A percentile compares a stretch with the other conserved stretches of the same genome.
phyloP scores from a whole-genome alignment of 1,140 invertebrate species.

The Zaprionus africanus region DNA sequence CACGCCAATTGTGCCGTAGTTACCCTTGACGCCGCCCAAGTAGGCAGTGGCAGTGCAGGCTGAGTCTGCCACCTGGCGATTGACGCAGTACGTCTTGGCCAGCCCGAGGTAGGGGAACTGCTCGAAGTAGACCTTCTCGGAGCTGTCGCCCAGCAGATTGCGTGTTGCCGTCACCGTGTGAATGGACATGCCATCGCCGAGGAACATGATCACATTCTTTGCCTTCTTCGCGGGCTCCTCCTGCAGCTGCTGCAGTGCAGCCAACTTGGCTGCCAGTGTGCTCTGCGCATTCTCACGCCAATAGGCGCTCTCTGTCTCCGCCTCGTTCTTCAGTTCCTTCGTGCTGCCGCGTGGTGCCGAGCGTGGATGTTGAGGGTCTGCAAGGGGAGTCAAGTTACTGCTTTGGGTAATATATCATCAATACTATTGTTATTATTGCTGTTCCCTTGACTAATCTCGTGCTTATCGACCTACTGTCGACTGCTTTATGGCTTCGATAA shows the following conservation, averaged over 20 bases:
- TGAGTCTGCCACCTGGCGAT: slow-evolving; percentile 91
- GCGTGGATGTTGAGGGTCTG: slow-evolving; percentile 61
- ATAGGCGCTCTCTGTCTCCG: slow-evolving; percentile 62
- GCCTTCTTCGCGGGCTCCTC: slow-evolving; percentile 84
- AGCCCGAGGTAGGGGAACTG: slow-evolving; percentile 89
- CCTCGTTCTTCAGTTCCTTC: slow-evolving; percentile 43
- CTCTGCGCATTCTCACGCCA: slow-evolving; percentile 76
- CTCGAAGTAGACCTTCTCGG: slow-evolving; percentile 89
- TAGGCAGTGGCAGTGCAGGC: slow-evolving; percentile 92
- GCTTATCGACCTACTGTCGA: not conserved
- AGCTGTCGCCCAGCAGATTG: slow-evolving; percentile 88
- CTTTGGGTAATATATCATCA: not conserved
- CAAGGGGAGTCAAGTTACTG: not conserved
- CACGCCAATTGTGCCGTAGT: slow-evolving; percentile 90
- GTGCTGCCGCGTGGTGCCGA: slow-evolving; percentile 14
- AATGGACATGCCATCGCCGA: slow-evolving; percentile 93
- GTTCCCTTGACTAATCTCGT: not conserved
- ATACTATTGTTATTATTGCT: not conserved
- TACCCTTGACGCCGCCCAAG: slow-evolving; percentile 92
- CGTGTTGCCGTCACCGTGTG: slow-evolving; percentile 89
- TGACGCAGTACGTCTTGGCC: slow-evolving; percentile 92
- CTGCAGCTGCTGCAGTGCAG: slow-evolving; percentile 74
- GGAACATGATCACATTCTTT: slow-evolving; percentile 90
- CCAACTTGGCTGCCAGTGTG: slow-evolving; percentile 63
- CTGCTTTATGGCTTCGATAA: not conserved